A percentile compares a stretch with the other conserved stretches of the same genome.
phyloP scores from a whole-genome alignment of 2,797 vertebrate genomes.

The Enteromius paludinosus region DNA sequence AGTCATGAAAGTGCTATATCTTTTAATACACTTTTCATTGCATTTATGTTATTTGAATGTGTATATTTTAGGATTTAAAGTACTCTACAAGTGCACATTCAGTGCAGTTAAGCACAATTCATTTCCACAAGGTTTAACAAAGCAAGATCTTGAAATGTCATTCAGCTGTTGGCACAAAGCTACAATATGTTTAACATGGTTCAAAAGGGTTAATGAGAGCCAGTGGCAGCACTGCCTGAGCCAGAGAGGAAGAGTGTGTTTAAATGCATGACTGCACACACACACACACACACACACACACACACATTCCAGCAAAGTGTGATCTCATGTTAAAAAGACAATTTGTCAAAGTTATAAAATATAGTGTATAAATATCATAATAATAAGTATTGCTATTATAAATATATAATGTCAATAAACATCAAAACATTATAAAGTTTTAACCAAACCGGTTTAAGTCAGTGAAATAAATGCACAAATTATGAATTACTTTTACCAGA shows the following conservation, averaged over 20 bases:
- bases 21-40: background rate
- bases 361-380: background rate
- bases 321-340: background rate
- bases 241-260: slow-evolving; percentile 50
- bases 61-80: background rate
- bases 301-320: slow-evolving; percentile 20
- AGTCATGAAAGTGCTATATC: background rate
- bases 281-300: slow-evolving; percentile 49
- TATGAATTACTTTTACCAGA: background rate
- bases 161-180: background rate
- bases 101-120: background rate
- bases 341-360: slow-evolving; percentile 2
- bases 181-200: background rate
- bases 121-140: background rate
- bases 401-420: background rate
- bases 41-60: background rate
- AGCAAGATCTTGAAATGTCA: background rate
- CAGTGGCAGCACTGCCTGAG: slow-evolving; percentile 41
- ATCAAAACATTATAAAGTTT: background rate
- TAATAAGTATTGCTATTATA: background rate
- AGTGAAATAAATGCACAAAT: background rate
- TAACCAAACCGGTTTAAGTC: background rate
- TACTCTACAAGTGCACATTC: background rate
- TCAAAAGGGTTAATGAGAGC: slow-evolving; percentile 29
- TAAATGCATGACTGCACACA: slow-evolving; percentile 61